Evolutionary conservation across 2,888 invertebrate genomes (phyloP).

Genomic region (Alloscopus bannaensis): DNA sequence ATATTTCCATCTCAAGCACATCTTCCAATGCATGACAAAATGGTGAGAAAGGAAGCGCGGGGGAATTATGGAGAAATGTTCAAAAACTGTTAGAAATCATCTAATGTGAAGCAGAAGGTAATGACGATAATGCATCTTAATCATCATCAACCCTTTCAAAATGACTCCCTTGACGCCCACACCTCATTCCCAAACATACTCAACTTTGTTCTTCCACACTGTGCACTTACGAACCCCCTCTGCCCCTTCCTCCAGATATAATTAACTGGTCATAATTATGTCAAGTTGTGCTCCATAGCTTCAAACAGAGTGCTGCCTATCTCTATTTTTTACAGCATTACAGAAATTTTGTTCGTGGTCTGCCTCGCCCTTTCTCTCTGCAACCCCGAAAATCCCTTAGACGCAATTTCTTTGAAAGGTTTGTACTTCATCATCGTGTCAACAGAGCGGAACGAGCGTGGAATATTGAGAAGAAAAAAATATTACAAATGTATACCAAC

Average conservation of each 20-base stretch:
- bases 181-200: constrained; percentile 47
- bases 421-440: constrained; percentile 27
- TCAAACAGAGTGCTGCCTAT: constrained; percentile 17
- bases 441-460: constrained; percentile 36
- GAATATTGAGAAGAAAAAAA: background rate
- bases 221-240: constrained; percentile 15
- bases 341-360: background rate
- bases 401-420: constrained; percentile 11
- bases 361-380: constrained; percentile 28
- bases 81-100: no score
- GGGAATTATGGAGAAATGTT: no score
- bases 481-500: background rate
- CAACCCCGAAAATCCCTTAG: constrained; percentile 16
- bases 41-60: no score
- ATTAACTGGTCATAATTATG: constrained; percentile 62
- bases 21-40: no score
- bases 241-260: constrained; percentile 17
- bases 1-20: no score
- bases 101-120: no score
- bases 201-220: no score
- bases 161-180: constrained; percentile 61
- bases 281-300: constrained; percentile 26
- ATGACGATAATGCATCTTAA: constrained; percentile 56
- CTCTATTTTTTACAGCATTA: background rate
- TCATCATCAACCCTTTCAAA: constrained; percentile 49